phyloP scores from a whole-genome alignment of 1,140 invertebrate species.

The Microvelia longipes region DNA sequence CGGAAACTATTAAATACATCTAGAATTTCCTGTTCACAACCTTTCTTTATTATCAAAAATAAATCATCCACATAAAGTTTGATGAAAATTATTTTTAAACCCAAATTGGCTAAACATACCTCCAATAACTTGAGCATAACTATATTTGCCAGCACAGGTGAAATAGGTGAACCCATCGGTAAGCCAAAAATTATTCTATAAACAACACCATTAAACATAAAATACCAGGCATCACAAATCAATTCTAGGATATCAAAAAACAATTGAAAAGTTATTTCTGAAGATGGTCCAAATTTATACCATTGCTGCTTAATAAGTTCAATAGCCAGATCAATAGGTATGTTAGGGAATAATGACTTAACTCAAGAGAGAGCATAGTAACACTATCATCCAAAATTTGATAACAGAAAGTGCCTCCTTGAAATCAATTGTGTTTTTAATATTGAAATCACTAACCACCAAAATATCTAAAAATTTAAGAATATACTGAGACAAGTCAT shows the following conservation, averaged over 20 bases:
- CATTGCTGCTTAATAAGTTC: neutral
- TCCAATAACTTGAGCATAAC: neutral
- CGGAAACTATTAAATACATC: neutral
- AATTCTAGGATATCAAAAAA: neutral
- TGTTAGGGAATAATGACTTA: neutral
- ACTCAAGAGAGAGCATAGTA: neutral
- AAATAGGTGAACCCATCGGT: neutral
- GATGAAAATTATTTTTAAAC: neutral
- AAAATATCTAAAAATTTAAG: neutral
- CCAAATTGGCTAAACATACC: neutral
- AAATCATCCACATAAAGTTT: neutral
- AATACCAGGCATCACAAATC: neutral
- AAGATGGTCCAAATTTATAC: neutral
- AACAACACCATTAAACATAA: neutral
- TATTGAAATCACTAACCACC: neutral
- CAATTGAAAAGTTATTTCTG: neutral
- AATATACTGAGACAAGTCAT: neutral
- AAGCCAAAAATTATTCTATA: neutral
- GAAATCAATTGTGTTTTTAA: neutral
- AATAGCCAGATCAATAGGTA: neutral
- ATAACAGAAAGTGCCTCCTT: neutral
- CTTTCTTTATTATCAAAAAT: neutral
- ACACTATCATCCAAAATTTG: neutral
- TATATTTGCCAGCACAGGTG: neutral
- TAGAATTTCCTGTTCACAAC: neutral